These are phyloP conservation scores for Morpho achilles DNA, from an alignment of 2,888 invertebrate species.

Conservation along the genomic window DNA sequence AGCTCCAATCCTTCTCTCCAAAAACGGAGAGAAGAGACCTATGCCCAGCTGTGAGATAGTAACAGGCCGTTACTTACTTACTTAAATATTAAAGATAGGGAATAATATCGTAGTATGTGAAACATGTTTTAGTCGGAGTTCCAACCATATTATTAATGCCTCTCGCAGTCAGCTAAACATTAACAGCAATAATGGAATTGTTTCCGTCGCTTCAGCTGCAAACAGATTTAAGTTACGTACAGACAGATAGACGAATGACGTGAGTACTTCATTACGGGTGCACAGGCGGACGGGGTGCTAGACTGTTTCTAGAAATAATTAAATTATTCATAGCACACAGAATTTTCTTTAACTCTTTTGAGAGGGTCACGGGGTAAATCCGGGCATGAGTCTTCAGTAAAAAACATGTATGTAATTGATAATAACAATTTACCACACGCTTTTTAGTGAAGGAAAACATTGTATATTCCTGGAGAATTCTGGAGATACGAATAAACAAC, in stretches of 20 bases:
- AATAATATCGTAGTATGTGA: not conserved
- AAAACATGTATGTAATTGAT: no score
- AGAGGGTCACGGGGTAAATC: no score
- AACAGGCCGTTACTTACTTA: not conserved
- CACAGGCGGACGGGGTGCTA: slow-evolving; percentile 32
- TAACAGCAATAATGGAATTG: slow-evolving; percentile 34
- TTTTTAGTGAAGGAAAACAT: no score
- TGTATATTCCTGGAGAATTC: no score
- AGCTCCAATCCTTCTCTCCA: no score
- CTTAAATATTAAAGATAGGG: not conserved
- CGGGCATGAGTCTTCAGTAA: no score
- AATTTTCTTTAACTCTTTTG: no score
- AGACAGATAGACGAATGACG: slow-evolving; percentile 48
- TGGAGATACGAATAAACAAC: no score
- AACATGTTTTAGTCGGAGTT: not conserved
- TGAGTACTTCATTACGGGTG: slow-evolving; percentile 52
- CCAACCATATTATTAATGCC: not conserved
- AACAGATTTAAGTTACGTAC: slow-evolving; percentile 29
- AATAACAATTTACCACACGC: no score
- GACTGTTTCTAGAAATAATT: no score
- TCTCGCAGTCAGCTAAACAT: not conserved
- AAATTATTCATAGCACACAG: no score
- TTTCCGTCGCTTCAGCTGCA: slow-evolving; percentile 21
- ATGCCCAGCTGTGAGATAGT: not conserved
- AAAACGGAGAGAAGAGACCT: not conserved